Evolutionary conservation across 2,797 vertebrate species (phyloP), one percentile per base, ranked within the genome.

Genomic region (Chanos chanos): DNA sequence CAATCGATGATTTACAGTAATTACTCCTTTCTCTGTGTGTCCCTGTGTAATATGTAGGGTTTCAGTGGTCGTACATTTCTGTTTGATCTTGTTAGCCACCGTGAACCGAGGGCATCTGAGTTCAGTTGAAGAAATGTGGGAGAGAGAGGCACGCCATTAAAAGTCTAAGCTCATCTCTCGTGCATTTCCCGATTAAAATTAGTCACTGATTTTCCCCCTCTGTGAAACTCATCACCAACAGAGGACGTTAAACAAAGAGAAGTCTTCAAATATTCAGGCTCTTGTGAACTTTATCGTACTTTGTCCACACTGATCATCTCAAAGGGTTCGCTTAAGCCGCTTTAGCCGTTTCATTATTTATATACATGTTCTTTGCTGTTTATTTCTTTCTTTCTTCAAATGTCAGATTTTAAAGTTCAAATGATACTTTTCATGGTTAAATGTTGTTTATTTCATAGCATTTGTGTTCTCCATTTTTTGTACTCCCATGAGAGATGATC

Each of bases 351-450:
- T 75, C 15, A 63, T 73, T 71, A 62, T 63, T 61, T 73, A 43
- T 78, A 71, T 77, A 58, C 73, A 43, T 61, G 66, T 41, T 21
- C 33, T 60, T 67, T 16, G 4, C 34, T 45, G 4, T 56, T 69
- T 64, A 65, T 66, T 40, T 68, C 73, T 83, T 77, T 73, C 69
- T 80, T 75, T 66, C 2, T 34, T 71, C 57, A 61, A 79, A 84
- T 81, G 74, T 71, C 77, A 77, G 51, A 65, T 31, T 16, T 63
- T 66, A 76, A 81, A 70, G 72, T 22, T 61, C 48, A 64, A 71
- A 69, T 71, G 53, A 64, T 30, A 63, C 74, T 66, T 72, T 79
- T 24, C 70, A 66, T 5, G 5, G 37, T 64, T 63, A 69, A 83
- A 79, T 72, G 71, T 74, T 74, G 66, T 64, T 71, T 74, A 66